Evolutionary conservation across 2,797 vertebrate genomes (phyloP), one percentile per base, ranked within the genome.

Genomic region (Oreochromis grahami): DNA sequence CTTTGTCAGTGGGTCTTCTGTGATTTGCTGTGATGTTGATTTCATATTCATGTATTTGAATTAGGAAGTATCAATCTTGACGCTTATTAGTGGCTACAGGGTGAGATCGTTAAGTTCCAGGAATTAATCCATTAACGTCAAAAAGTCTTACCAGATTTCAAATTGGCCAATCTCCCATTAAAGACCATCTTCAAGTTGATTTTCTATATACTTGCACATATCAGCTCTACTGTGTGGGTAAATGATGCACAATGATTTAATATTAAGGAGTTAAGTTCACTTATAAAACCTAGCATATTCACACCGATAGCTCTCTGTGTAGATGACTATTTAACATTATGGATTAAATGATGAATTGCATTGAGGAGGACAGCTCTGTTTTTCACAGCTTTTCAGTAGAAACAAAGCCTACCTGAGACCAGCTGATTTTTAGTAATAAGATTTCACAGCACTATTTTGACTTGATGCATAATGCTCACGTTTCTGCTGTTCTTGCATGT

Each of bases 281-380:
- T 32, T 32, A 17, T 4, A 3, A 32, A 58, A 19, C 9, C 9
- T 60, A 34, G 15, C 56, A 1, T 60, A 7, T 34, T 60, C 29
- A 34, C 15, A 11, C 1, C 2, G 17, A 34, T 19, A 19, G 29
- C 56, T 3, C 21, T 45, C 41, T 45, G 41, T 70, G 65, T 26
- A 26, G 14, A 2, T 1, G 8, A 29, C 15, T 45, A 4, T 1
- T 72, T 45, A 29, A 45, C 65, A 29, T 45, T 0, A 19, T 29
- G 9, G 2, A 48, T 19, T 45, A 41, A 72, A 45, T 29, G 24
- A 48, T 48, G 68, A 48, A 26, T 48, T 19, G 21, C 21, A 1
- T 3, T 70, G 65, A 70, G 15, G 38, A 70, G 21, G 0, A 1
- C 2, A 0, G 13, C 38, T 68, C 34, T 21, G 60, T 68, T 41